Evolutionary conservation across 1,140 invertebrate species (phyloP).

Genomic region (Danaus plexippus): DNA sequence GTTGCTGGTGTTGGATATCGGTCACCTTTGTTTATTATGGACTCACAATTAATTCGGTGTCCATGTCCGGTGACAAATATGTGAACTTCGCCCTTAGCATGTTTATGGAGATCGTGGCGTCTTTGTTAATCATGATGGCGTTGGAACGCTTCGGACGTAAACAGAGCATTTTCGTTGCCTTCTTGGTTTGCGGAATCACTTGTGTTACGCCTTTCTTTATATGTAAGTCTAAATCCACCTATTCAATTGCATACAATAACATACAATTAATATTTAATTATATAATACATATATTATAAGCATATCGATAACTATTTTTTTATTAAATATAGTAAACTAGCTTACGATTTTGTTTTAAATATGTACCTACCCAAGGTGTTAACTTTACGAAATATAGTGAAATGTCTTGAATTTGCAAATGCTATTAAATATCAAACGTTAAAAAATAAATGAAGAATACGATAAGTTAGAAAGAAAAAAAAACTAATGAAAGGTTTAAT

Average conservation of each 20-base stretch:
- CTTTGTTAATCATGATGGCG: slow-evolving; percentile 76
- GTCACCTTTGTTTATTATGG: slow-evolving; percentile 86
- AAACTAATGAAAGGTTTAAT: too few relatives aligned
- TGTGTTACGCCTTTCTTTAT: slow-evolving; percentile 53
- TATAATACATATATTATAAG: too few relatives aligned
- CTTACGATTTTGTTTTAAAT: too few relatives aligned
- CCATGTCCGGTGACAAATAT: slow-evolving; percentile 80
- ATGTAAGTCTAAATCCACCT: slow-evolving; percentile 30
- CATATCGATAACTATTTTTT: background rate
- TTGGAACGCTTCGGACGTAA: slow-evolving; percentile 78
- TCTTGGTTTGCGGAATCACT: slow-evolving; percentile 74
- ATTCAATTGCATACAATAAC: too few relatives aligned
- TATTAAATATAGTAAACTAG: background rate
- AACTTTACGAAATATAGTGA: too few relatives aligned
- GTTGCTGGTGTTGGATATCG: slow-evolving; percentile 79
- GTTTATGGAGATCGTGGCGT: slow-evolving; percentile 81
- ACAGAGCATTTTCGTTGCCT: slow-evolving; percentile 72
- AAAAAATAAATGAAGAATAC: too few relatives aligned
- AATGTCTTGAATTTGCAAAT: too few relatives aligned
- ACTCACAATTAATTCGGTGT: slow-evolving; percentile 83
- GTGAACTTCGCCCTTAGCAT: slow-evolving; percentile 81
- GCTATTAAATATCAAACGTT: too few relatives aligned
- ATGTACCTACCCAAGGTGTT: too few relatives aligned
- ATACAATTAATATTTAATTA: too few relatives aligned
- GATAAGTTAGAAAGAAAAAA: too few relatives aligned